Conservation (phyloP, 2,888 invertebrate species). For the Lithophane semibrunnea region DNA sequence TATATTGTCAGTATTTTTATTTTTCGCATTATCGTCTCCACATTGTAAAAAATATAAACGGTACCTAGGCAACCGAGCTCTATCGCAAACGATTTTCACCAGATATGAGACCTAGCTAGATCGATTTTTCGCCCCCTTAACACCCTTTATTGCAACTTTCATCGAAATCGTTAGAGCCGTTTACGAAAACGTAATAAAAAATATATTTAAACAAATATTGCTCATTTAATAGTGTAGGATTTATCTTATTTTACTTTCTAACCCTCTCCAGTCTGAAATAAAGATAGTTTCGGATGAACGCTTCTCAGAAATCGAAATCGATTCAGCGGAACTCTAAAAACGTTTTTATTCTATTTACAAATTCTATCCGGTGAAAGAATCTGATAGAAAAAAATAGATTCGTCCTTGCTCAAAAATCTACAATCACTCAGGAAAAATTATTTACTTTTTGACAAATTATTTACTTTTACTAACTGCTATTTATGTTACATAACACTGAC, state of each 20-base stretch:
- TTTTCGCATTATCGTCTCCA: not conserved
- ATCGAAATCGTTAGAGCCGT: too few species aligned
- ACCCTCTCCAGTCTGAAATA: not conserved
- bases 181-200: too few species aligned
- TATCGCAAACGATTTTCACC: too few species aligned
- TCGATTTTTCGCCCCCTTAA: too few species aligned
- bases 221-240: too few species aligned
- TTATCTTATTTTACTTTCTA: not conserved
- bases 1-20: not conserved
- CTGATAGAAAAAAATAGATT: not conserved
- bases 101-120: too few species aligned
- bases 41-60: not conserved
- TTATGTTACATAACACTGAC: not conserved
- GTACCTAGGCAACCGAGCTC: too few species aligned
- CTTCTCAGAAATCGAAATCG: conserved; percentile 21
- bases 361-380: not conserved
- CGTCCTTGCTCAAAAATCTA: not conserved
- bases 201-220: too few species aligned
- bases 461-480: not conserved
- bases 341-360: not conserved
- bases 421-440: too few species aligned
- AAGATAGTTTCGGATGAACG: conserved; percentile 32
- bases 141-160: too few species aligned
- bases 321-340: not conserved
- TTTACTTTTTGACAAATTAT: not conserved